Evolutionary conservation across 1,140 invertebrate genomes (phyloP).

Genomic region (Aleiodes sp.): DNA sequence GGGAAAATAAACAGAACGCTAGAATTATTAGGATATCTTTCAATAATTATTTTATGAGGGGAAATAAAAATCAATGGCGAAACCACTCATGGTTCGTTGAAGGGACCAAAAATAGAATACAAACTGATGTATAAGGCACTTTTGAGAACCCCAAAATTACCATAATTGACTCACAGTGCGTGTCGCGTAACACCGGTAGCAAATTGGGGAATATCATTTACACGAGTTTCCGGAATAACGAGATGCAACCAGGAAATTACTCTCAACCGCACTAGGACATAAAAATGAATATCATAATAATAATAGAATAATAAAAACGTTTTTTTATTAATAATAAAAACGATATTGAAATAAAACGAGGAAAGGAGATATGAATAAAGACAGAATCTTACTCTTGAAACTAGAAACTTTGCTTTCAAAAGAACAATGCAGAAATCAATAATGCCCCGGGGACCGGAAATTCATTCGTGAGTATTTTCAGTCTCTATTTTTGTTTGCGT

Average conservation of each 20-base stretch:
- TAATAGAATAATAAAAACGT: neutral
- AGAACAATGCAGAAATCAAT: too few species aligned
- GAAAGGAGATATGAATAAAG: too few species aligned
- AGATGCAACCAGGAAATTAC: constrained; percentile 6
- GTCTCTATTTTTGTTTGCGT: too few species aligned
- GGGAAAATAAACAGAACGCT: too few species aligned
- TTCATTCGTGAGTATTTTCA: too few species aligned
- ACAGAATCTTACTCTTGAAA: too few species aligned
- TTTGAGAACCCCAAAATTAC: neutral
- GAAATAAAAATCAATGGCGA: neutral
- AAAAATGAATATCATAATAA: neutral
- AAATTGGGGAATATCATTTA: constrained; percentile 29
- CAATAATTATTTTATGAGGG: too few species aligned
- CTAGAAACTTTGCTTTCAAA: too few species aligned
- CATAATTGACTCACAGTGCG: constrained; percentile 17
- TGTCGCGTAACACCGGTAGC: constrained; percentile 17
- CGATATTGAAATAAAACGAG: too few species aligned
- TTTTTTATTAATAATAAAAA: neutral
- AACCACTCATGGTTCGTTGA: neutral
- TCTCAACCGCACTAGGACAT: neutral
- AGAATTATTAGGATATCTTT: too few species aligned
- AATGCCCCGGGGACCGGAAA: too few species aligned
- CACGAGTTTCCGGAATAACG: neutral
- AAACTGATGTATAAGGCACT: neutral
- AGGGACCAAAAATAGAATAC: neutral